Percentiles rank a stretch among this genome's conserved stretches.
Evolutionary conservation across 2,113 vertebrate genomes (phyloP).

Genomic region (Rhineura floridana): DNA sequence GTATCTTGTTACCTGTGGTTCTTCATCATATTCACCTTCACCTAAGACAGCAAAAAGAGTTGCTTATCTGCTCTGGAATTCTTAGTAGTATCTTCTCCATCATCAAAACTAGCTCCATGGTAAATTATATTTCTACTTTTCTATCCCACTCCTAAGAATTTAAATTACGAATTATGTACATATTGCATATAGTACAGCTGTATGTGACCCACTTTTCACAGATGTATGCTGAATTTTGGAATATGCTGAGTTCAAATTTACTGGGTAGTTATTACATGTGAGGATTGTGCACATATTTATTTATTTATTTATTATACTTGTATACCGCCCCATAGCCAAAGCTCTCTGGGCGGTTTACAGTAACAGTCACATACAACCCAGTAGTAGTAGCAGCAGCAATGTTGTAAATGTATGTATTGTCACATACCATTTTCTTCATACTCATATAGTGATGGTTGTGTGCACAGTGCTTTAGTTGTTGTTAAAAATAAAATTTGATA

Average conservation of each 20-base stretch:
- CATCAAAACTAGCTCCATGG: slow-evolving; percentile 86
- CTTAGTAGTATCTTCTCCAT: slow-evolving; percentile 98
- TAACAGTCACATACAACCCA: neutral
- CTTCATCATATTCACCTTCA: slow-evolving; percentile 98
- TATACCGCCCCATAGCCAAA: no score
- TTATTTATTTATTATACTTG: no score
- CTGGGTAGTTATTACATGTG: neutral
- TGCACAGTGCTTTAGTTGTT: neutral
- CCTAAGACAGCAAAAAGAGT: slow-evolving; percentile 95
- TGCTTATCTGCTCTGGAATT: slow-evolving; percentile 96
- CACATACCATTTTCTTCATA: neutral
- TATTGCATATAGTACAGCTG: neutral
- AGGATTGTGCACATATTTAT: neutral
- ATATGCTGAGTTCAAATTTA: neutral
- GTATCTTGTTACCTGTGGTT: slow-evolving; percentile 94
- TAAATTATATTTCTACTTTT: slow-evolving; percentile 56
- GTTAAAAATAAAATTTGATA: neutral
- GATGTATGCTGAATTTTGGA: neutral
- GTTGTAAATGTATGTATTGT: neutral
- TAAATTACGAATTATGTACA: neutral
- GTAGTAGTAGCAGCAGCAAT: neutral
- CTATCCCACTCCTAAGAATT: neutral
- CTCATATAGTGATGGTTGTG: neutral
- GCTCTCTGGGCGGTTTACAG: no score
- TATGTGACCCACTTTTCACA: neutral